These are phyloP conservation scores for Rousettus madagascariensis DNA, from an alignment of 2,797 vertebrate species.

Conservation along the genomic window DNA sequence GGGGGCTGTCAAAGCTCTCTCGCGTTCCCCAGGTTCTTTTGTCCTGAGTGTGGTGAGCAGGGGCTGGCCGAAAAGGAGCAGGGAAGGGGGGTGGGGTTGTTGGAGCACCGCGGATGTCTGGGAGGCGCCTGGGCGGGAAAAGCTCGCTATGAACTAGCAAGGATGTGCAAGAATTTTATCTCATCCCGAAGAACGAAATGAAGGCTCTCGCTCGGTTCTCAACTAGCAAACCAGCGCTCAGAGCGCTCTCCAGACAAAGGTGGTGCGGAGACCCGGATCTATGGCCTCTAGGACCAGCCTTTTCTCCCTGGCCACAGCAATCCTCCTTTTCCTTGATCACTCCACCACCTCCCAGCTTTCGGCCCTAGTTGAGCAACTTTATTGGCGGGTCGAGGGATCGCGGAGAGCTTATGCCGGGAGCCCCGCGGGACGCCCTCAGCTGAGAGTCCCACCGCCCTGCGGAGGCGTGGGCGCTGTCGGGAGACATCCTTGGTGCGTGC, in stretches of 20 bases:
- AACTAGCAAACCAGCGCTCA: not conserved
- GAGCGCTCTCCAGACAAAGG: slow-evolving; percentile 72
- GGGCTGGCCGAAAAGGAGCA: slow-evolving; percentile 42
- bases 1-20: slow-evolving; percentile 52
- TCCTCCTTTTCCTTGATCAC: not conserved
- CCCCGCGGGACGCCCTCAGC: not conserved
- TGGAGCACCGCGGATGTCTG: slow-evolving; percentile 32
- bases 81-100: slow-evolving; percentile 64
- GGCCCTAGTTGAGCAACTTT: slow-evolving; percentile 70
- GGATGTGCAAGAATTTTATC: not conserved
- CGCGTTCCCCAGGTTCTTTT: slow-evolving; percentile 82
- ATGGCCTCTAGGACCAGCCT: not conserved
- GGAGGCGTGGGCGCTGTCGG: not conserved
- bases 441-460: not conserved
- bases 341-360: not conserved
- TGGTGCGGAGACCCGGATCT: slow-evolving; percentile 32
- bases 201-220: not conserved
- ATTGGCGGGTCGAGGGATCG: not conserved
- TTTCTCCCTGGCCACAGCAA: not conserved
- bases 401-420: not conserved
- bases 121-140: slow-evolving; percentile 76
- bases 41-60: slow-evolving; percentile 65
- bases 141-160: not conserved
- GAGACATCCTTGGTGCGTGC: not conserved
- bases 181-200: not conserved